Conservation (phyloP, 1,140 invertebrate species). For the Oryzaephilus surinamensis region DNA sequence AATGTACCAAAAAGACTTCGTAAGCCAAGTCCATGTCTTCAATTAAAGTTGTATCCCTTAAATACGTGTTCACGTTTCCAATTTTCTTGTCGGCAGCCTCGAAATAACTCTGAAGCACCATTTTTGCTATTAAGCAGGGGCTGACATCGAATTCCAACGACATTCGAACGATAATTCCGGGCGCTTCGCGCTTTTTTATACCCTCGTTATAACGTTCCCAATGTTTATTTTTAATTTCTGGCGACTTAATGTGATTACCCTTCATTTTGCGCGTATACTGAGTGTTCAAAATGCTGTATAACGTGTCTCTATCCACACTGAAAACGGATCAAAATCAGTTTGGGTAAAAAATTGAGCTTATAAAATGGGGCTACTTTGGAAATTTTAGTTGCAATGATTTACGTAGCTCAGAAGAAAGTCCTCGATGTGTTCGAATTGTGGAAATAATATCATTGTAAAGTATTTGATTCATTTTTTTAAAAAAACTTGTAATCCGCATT, state of each 20-base stretch:
- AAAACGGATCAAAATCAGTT: constrained; percentile 17
- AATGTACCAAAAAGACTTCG: constrained; percentile 68
- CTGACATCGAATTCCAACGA: constrained; percentile 44
- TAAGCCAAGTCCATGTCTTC: constrained; percentile 58
- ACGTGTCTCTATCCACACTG: constrained; percentile 38
- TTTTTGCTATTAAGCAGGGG: constrained; percentile 52
- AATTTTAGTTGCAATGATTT: constrained; percentile 33
- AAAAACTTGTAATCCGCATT: too few species aligned
- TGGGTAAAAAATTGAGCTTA: constrained; percentile 8
- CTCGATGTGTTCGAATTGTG: constrained; percentile 26
- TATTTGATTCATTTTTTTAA: constrained; percentile 20
- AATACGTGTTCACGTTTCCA: constrained; percentile 43
- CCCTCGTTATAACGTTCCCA: constrained; percentile 27
- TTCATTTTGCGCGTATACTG: constrained; percentile 38
- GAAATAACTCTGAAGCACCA: constrained; percentile 51
- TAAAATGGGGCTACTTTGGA: constrained; percentile 24
- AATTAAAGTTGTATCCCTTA: constrained; percentile 63
- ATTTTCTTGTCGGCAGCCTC: constrained; percentile 22
- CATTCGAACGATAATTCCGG: constrained; percentile 47
- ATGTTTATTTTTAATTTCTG: constrained; percentile 24
- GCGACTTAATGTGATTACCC: constrained; percentile 30
- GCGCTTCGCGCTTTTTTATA: constrained; percentile 26
- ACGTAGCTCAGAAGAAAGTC: constrained; percentile 35
- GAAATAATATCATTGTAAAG: constrained; percentile 27
- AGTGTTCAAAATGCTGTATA: constrained; percentile 43